Conservation (phyloP, 2,797 vertebrate genomes). For the Siniperca undulata region DNA sequence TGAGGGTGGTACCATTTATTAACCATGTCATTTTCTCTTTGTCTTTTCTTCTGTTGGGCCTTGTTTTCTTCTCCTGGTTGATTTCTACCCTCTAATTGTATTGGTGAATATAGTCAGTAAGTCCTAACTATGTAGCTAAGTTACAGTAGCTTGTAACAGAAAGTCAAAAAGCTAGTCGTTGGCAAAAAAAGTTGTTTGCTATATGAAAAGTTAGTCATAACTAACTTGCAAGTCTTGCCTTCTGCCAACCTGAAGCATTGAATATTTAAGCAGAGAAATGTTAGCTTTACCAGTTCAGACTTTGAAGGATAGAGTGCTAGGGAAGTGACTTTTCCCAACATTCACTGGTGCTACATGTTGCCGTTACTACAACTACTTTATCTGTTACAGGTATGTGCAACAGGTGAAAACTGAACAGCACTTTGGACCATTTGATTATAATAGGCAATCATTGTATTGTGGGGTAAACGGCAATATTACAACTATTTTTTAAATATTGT, state of each 20-base stretch:
- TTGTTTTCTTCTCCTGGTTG: constrained; percentile 14
- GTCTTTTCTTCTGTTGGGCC: background rate
- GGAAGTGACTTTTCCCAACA: constrained; percentile 1
- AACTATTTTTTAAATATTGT: constrained; percentile 31
- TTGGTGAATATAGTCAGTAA: constrained; percentile 26
- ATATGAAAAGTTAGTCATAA: background rate
- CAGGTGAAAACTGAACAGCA: constrained; percentile 40
- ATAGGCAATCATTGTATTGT: constrained; percentile 34
- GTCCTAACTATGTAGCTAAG: constrained; percentile 41
- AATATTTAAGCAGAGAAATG: constrained; percentile 11
- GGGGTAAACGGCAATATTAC: constrained; percentile 12
- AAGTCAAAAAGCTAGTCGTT: constrained; percentile 29
- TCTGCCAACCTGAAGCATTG: constrained; percentile 19
- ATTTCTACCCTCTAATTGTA: constrained; percentile 18
- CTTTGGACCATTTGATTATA: constrained; percentile 42
- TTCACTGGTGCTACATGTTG: constrained; percentile 65
- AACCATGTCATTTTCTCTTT: constrained; percentile 18
- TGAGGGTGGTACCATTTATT: constrained; percentile 63
- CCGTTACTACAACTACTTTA: constrained; percentile 32
- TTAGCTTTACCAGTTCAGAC: constrained; percentile 25
- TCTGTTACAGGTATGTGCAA: constrained; percentile 42
- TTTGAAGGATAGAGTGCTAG: constrained; percentile 5
- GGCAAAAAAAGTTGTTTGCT: background rate
- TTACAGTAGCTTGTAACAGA: constrained; percentile 44
- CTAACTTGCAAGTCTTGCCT: constrained; percentile 36